Percentiles rank a stretch among this genome's conserved stretches.
phyloP scores from a whole-genome alignment of 2,888 invertebrate genomes.

The Resseliella maxima region DNA sequence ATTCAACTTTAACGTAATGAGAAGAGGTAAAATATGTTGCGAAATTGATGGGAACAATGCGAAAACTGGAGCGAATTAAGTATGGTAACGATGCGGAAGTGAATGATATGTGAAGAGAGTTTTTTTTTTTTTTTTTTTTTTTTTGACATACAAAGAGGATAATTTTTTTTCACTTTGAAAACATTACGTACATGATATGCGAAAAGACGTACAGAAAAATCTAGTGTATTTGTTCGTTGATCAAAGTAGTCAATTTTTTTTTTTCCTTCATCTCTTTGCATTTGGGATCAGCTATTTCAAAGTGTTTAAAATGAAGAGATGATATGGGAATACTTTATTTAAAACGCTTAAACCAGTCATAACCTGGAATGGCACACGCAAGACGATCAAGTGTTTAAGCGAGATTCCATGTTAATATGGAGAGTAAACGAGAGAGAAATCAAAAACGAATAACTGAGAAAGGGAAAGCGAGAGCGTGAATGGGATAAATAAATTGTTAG shows the following conservation, averaged over 20 bases:
- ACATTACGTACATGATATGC: neutral
- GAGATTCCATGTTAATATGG: neutral
- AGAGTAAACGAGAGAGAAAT: neutral
- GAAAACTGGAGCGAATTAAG: constrained; percentile 18
- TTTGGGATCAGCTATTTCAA: neutral
- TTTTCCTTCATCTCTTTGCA: constrained; percentile 6
- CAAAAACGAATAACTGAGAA: neutral
- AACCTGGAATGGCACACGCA: neutral
- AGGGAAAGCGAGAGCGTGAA: too few species aligned
- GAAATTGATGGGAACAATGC: neutral
- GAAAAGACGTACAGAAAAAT: neutral
- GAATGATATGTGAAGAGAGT: neutral
- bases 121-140: neutral
- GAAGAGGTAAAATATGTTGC: neutral
- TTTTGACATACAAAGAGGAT: neutral
- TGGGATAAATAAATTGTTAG: too few species aligned
- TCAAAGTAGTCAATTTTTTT: neutral
- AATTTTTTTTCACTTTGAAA: neutral
- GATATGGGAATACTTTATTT: neutral
- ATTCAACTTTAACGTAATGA: neutral
- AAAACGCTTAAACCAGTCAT: neutral
- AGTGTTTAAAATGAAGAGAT: constrained; percentile 23
- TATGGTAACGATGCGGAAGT: neutral
- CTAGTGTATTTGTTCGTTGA: neutral
- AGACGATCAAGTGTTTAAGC: constrained; percentile 5